Evolutionary conservation across 2,888 invertebrate species (phyloP).

Genomic region (Chironomus tentans): DNA sequence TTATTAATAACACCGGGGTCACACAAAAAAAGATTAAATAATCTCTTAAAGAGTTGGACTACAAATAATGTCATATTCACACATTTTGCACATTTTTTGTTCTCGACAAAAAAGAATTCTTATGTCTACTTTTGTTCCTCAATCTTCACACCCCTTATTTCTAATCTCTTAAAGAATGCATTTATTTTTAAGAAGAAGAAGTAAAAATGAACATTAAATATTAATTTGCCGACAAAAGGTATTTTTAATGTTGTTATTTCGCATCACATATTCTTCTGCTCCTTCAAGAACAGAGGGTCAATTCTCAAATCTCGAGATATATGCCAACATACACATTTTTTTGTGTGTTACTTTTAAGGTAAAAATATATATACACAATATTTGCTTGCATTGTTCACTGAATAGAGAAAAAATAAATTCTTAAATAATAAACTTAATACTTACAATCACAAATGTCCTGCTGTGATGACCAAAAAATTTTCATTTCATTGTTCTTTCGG

Average conservation of each 20-base stretch:
- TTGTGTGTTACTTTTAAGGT: not conserved
- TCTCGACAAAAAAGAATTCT: too few species aligned
- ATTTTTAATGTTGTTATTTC: not conserved
- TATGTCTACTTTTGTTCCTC: too few species aligned
- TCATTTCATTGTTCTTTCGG: not conserved
- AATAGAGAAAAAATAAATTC: not conserved
- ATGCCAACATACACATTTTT: not conserved
- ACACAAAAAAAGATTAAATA: too few species aligned
- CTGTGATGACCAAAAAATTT: not conserved
- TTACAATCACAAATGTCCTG: not conserved
- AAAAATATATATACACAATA: not conserved
- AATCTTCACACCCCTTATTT: too few species aligned
- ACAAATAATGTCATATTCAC: too few species aligned
- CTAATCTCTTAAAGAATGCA: too few species aligned
- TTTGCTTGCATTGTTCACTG: not conserved
- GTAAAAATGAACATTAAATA: constrained; percentile 1
- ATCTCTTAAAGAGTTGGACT: too few species aligned
- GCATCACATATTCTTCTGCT: not conserved
- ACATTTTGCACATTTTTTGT: too few species aligned
- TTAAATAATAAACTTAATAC: constrained; percentile 10
- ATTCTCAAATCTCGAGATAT: not conserved
- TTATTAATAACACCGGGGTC: too few species aligned
- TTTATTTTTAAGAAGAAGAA: not conserved
- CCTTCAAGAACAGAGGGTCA: not conserved
- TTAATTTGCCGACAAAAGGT: constrained; percentile 1